Percentiles rank a stretch among this genome's conserved stretches.
Conservation (phyloP, 2,113 vertebrate genomes). For the Nothobranchius kuhntae region DNA sequence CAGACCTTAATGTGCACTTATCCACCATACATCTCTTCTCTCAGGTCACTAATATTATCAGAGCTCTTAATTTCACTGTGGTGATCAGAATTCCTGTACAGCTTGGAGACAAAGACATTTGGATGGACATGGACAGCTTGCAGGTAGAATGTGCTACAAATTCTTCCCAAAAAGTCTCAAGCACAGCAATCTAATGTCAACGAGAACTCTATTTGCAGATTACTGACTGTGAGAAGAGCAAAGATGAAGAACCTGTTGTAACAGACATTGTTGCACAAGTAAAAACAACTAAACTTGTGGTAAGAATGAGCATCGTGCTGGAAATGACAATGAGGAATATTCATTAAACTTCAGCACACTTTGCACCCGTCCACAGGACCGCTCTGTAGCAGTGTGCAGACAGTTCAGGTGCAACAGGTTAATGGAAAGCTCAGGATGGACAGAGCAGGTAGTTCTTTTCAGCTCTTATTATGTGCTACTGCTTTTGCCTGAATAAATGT, state of each 20-base stretch:
- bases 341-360: neutral
- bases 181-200: neutral
- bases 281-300: conserved; percentile 58
- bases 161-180: too few species aligned
- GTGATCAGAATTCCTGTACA: conserved; percentile 76
- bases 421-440: conserved; percentile 75
- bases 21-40: neutral
- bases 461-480: too few species aligned
- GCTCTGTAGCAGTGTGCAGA: conserved; percentile 74
- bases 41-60: conserved; percentile 78
- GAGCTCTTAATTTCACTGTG: conserved; percentile 68
- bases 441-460: conserved; percentile 73
- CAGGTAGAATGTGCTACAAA: conserved; percentile 45
- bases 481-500: too few species aligned
- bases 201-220: conserved; percentile 64
- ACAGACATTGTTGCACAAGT: conserved; percentile 50
- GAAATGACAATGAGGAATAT: neutral
- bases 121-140: conserved; percentile 59
- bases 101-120: conserved; percentile 72
- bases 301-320: conserved; percentile 21
- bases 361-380: conserved; percentile 72
- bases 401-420: conserved; percentile 67
- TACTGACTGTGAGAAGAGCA: conserved; percentile 43
- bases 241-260: conserved; percentile 14
- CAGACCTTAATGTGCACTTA: too few species aligned